Evolutionary conservation across 2,888 invertebrate genomes (phyloP).

Genomic region (Elmis aenea): DNA sequence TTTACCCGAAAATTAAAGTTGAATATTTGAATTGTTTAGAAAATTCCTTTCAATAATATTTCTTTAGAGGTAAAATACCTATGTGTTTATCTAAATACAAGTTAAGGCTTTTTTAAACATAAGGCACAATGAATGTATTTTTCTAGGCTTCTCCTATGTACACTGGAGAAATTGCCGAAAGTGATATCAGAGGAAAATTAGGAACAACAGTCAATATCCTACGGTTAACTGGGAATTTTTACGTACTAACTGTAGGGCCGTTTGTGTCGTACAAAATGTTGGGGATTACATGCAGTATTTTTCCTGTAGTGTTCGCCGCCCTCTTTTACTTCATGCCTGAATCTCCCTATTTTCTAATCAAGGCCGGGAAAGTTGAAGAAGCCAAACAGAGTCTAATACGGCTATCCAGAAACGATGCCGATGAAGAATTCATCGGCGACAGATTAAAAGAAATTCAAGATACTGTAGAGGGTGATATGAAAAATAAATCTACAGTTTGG

Average conservation of each 20-base stretch:
- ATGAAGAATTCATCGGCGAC: conserved; percentile 36
- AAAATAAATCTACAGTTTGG: conserved; percentile 36
- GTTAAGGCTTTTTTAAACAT: not conserved
- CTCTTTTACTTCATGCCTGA: conserved; percentile 47
- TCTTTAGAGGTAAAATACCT: too few relatives aligned
- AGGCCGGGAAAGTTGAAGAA: conserved; percentile 38
- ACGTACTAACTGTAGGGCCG: conserved; percentile 42
- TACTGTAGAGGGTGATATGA: conserved; percentile 37
- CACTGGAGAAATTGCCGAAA: conserved; percentile 53
- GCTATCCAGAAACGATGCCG: conserved; percentile 11
- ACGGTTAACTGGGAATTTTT: conserved; percentile 43
- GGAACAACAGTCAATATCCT: conserved; percentile 38
- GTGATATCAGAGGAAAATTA: conserved; percentile 49
- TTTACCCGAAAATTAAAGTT: too few relatives aligned
- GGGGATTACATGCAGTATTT: conserved; percentile 34
- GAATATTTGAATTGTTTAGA: too few relatives aligned
- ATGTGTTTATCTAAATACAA: too few relatives aligned
- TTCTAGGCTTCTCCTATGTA: conserved; percentile 52
- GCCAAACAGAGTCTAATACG: conserved; percentile 34
- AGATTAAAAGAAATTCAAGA: conserved; percentile 28
- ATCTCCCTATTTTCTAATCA: conserved; percentile 45
- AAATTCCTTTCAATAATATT: too few relatives aligned
- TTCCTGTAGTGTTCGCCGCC: conserved; percentile 40
- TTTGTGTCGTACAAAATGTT: conserved; percentile 41
- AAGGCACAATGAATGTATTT: too few relatives aligned